These are phyloP conservation scores for Chironomus striatipennis DNA, from an alignment of 1,140 invertebrate species.

Conservation along the genomic window DNA sequence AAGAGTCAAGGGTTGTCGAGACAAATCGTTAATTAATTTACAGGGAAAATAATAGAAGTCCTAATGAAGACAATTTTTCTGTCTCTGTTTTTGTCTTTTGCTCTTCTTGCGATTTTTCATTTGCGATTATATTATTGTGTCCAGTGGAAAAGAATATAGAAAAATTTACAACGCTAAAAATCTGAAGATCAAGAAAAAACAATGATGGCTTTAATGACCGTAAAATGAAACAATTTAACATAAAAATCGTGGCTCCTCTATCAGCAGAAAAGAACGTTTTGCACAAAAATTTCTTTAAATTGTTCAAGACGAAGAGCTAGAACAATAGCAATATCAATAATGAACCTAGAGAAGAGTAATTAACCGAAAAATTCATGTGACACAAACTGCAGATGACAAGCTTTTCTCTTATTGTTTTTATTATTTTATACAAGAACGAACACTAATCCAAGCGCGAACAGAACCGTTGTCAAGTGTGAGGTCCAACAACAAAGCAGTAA, in stretches of 20 bases:
- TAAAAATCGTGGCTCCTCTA: background rate
- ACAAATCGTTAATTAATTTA: constrained; percentile 22
- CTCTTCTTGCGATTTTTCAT: background rate
- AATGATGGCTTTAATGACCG: constrained; percentile 18
- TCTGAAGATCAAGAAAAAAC: background rate
- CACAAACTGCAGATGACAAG: constrained; percentile 5
- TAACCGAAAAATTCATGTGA: background rate
- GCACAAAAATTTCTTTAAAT: no score
- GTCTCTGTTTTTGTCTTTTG: background rate
- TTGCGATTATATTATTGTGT: background rate
- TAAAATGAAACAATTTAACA: background rate
- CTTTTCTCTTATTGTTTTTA: background rate
- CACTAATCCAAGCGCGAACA: constrained; percentile 1
- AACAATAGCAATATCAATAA: no score
- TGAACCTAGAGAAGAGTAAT: no score
- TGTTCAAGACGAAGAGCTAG: no score
- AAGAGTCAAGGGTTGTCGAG: background rate
- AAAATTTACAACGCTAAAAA: background rate
- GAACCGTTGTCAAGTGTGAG: background rate
- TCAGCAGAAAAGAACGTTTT: no score
- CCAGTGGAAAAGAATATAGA: background rate
- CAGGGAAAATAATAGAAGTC: background rate
- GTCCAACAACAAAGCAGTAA: background rate
- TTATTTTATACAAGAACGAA: background rate
- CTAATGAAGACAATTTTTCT: constrained; percentile 16